Evolutionary conservation across 2,113 vertebrate genomes (phyloP).

Genomic region (Poecilia latipinna): DNA sequence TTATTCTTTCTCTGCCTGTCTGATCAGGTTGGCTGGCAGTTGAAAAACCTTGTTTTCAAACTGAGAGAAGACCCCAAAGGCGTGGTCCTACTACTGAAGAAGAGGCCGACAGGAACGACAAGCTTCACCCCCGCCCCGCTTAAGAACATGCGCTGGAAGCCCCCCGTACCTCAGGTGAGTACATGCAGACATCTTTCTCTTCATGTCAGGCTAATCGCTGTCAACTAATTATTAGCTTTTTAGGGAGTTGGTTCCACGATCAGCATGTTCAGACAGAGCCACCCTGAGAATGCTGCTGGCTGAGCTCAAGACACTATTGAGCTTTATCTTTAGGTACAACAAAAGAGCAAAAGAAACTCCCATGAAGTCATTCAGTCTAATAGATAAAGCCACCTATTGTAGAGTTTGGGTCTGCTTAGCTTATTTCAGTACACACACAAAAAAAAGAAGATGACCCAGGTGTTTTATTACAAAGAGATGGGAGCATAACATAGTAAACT

Average conservation of each 20-base stretch:
- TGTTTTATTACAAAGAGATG: constrained; percentile 13
- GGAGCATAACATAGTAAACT: neutral
- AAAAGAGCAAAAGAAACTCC: constrained; percentile 30
- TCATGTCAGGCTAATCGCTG: constrained; percentile 32
- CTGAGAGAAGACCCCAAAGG: constrained; percentile 92
- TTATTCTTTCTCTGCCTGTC: neutral
- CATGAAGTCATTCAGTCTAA: constrained; percentile 34
- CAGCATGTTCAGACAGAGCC: constrained; percentile 62
- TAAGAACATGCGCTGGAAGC: constrained; percentile 97
- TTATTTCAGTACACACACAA: constrained; percentile 26
- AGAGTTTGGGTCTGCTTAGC: constrained; percentile 11
- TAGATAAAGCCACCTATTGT: constrained; percentile 11
- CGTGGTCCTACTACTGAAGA: constrained; percentile 91
- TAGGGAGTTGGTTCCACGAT: constrained; percentile 53
- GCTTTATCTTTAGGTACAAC: constrained; percentile 15
- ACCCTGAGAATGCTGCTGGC: constrained; percentile 38
- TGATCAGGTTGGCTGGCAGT: constrained; percentile 94
- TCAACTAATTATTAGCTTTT: constrained; percentile 61
- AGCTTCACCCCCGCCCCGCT: constrained; percentile 92
- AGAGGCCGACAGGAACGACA: constrained; percentile 90
- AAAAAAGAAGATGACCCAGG: constrained; percentile 25
- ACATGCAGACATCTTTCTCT: constrained; percentile 1
- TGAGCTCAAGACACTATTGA: neutral
- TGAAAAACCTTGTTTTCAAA: constrained; percentile 94
- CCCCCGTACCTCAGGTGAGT: constrained; percentile 89